Conservation (phyloP, 2,113 vertebrate genomes). For the Ciconia stormi region DNA sequence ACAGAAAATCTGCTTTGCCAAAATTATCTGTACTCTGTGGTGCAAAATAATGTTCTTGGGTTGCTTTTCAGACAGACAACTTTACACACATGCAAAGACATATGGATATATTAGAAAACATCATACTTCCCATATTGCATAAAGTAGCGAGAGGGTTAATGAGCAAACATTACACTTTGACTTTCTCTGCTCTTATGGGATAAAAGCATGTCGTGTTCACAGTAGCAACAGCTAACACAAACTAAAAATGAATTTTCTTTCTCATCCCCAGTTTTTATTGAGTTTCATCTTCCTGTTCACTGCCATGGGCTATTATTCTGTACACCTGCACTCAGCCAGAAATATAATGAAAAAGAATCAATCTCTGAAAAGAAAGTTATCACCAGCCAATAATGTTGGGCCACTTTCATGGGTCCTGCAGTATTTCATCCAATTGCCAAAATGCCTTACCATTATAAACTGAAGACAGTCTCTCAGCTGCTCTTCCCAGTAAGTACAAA, state of each 20-base stretch:
- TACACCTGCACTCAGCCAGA: constrained; percentile 62
- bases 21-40: background rate
- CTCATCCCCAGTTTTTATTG: constrained; percentile 60
- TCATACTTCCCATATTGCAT: background rate
- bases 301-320: constrained; percentile 59
- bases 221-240: background rate
- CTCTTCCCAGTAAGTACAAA: background rate
- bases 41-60: background rate
- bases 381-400: constrained; percentile 11
- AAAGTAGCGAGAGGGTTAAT: background rate
- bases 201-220: constrained; percentile 11
- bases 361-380: constrained; percentile 56
- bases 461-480: background rate
- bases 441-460: background rate
- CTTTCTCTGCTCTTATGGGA: background rate
- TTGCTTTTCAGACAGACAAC: background rate
- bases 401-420: background rate
- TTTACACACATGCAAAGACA: background rate
- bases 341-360: constrained; percentile 65
- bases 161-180: background rate
- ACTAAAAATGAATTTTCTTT: constrained; percentile 63
- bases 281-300: constrained; percentile 61
- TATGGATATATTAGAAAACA: background rate
- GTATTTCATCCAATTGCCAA: constrained; percentile 24
- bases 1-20: background rate